Evolutionary conservation across 1,140 invertebrate species (phyloP).

Genomic region (Tetranychus urticae): DNA sequence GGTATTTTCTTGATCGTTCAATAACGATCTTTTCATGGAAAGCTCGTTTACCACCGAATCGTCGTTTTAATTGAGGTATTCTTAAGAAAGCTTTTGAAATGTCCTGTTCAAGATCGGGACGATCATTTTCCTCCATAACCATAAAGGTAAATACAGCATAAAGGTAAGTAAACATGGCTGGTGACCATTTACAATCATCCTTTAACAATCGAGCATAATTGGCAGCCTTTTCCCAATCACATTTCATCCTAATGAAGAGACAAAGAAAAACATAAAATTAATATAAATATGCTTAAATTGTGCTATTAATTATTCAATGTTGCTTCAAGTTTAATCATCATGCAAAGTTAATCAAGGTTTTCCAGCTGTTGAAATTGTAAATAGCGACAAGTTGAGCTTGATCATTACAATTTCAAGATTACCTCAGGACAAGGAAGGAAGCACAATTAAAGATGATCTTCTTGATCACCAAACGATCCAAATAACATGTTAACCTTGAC

Average conservation of each 20-base stretch:
- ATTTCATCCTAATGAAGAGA: constrained; percentile 20
- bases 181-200: constrained; percentile 65
- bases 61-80: constrained; percentile 50
- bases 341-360: too few species aligned
- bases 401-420: too few species aligned
- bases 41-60: constrained; percentile 81
- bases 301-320: too few species aligned
- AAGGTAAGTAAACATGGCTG: constrained; percentile 69
- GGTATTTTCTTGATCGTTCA: constrained; percentile 52
- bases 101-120: constrained; percentile 22
- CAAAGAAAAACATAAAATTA: neutral
- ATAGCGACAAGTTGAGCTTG: too few species aligned
- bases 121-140: constrained; percentile 17
- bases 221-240: constrained; percentile 41
- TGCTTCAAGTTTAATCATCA: too few species aligned
- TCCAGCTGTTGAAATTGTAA: too few species aligned
- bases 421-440: too few species aligned
- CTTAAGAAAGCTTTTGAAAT: constrained; percentile 25
- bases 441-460: too few species aligned
- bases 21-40: constrained; percentile 89
- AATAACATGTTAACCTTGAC: too few species aligned
- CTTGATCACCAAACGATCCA: too few species aligned
- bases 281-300: neutral
- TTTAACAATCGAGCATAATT: constrained; percentile 43
- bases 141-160: constrained; percentile 51